phyloP scores from a whole-genome alignment of 2,797 vertebrate species.

The Aselliscus stoliczkanus region DNA sequence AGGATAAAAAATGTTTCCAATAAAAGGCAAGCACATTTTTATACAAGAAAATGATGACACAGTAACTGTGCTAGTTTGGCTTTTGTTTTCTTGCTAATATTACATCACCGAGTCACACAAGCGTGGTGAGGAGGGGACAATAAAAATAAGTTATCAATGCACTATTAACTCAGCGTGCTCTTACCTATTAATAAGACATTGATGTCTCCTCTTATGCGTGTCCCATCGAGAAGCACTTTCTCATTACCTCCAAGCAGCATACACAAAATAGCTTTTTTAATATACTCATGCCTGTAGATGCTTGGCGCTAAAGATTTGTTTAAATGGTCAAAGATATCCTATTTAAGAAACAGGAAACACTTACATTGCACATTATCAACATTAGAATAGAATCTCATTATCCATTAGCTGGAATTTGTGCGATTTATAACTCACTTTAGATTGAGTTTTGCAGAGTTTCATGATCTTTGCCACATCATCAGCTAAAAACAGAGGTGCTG shows the following conservation, averaged over 20 bases:
- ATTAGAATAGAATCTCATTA: constrained; percentile 82
- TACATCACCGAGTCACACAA: constrained; percentile 73
- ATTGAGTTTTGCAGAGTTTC: constrained; percentile 87
- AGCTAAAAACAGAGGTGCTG: constrained; percentile 79
- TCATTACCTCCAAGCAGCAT: constrained; percentile 85
- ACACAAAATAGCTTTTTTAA: constrained; percentile 88
- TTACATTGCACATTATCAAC: constrained; percentile 79
- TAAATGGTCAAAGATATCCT: constrained; percentile 88
- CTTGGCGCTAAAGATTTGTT: constrained; percentile 85
- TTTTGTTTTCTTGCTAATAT: constrained; percentile 82
- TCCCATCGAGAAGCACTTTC: constrained; percentile 84
- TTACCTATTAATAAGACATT: constrained; percentile 89
- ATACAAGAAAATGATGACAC: constrained; percentile 71
- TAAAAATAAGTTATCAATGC: constrained; percentile 84
- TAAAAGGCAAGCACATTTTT: constrained; percentile 73
- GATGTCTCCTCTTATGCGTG: constrained; percentile 86
- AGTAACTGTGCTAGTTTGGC: constrained; percentile 70
- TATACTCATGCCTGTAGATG: constrained; percentile 84
- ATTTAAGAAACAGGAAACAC: constrained; percentile 82
- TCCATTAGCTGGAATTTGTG: constrained; percentile 77
- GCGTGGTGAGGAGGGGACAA: constrained; percentile 74
- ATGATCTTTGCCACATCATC: constrained; percentile 86
- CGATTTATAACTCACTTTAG: constrained; percentile 83
- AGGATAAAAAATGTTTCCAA: constrained; percentile 76
- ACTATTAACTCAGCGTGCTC: constrained; percentile 79